A percentile compares a stretch with the other conserved stretches of the same genome.
These are phyloP conservation scores for Ophioninae sp. DNA, from an alignment of 2,888 invertebrate genomes.

Conservation along the genomic window DNA sequence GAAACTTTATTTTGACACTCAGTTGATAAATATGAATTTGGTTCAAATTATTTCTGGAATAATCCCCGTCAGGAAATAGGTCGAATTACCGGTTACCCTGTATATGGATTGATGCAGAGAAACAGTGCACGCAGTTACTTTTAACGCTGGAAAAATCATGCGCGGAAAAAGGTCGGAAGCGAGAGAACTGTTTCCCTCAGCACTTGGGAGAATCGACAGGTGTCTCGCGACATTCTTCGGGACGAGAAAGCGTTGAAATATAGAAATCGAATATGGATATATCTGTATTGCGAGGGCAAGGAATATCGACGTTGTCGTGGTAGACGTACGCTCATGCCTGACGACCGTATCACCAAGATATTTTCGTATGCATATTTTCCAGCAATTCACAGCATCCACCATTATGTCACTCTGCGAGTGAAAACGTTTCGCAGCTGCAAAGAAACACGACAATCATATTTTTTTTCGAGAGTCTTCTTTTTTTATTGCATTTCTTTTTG, in stretches of 20 bases:
- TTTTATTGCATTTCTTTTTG: neutral
- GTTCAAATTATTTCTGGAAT: too few relatives aligned
- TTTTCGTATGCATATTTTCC: constrained; percentile 38
- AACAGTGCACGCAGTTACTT: constrained; percentile 1
- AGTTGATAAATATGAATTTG: too few relatives aligned
- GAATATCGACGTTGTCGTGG: constrained; percentile 2
- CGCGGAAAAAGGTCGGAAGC: constrained; percentile 48
- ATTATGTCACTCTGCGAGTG: constrained; percentile 35
- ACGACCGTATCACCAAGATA: constrained; percentile 5
- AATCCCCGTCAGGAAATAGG: too few relatives aligned
- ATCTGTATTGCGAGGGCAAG: constrained; percentile 10
- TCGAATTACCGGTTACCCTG: too few relatives aligned
- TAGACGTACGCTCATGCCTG: neutral
- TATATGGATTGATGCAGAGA: neutral
- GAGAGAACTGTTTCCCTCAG: constrained; percentile 44
- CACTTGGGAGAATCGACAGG: constrained; percentile 61
- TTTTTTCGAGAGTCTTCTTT: neutral
- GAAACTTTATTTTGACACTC: too few relatives aligned
- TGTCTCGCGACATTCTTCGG: constrained; percentile 52
- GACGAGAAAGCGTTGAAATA: constrained; percentile 35
- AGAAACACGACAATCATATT: constrained; percentile 39
- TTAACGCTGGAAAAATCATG: constrained; percentile 26
- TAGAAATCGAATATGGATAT: constrained; percentile 21
- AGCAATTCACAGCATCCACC: constrained; percentile 47
- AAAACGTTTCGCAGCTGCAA: constrained; percentile 33